Evolutionary conservation across 2,797 vertebrate genomes (phyloP).

Genomic region (Helostoma temminkii): DNA sequence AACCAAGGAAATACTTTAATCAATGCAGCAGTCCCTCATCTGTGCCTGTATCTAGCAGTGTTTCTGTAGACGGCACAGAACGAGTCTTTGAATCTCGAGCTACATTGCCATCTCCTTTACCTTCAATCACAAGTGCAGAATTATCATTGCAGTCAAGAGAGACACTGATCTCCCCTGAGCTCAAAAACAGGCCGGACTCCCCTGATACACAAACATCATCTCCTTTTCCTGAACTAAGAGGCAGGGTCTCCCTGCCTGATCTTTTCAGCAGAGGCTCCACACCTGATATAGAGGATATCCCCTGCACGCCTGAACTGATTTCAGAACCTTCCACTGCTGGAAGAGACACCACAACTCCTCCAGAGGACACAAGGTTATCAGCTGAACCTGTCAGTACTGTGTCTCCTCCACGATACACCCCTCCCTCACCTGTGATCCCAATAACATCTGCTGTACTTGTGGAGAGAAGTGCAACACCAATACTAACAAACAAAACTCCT

Average conservation of each 20-base stretch:
- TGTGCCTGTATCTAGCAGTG: slow-evolving; percentile 26
- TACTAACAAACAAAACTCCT: slow-evolving; percentile 31
- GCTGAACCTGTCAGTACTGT: slow-evolving; percentile 33
- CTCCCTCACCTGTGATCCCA: slow-evolving; percentile 67
- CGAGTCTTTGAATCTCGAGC: slow-evolving; percentile 45
- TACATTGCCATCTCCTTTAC: slow-evolving; percentile 42
- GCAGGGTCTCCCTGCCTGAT: slow-evolving; percentile 76
- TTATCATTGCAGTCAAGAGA: slow-evolving; percentile 45
- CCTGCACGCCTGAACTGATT: slow-evolving; percentile 45
- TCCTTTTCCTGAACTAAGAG: slow-evolving; percentile 61
- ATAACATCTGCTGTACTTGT: slow-evolving; percentile 53
- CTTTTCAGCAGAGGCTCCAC: slow-evolving; percentile 76
- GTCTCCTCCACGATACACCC: slow-evolving; percentile 67
- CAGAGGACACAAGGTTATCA: slow-evolving; percentile 51
- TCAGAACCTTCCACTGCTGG: slow-evolving; percentile 34
- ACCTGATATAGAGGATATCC: slow-evolving; percentile 60
- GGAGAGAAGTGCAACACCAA: slow-evolving; percentile 41
- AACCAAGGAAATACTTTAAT: slow-evolving; percentile 26
- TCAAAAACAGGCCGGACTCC: slow-evolving; percentile 46
- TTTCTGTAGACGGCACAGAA: slow-evolving; percentile 43
- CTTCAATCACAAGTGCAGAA: slow-evolving; percentile 36
- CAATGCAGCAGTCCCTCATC: slow-evolving; percentile 48
- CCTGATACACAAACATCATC: slow-evolving; percentile 59
- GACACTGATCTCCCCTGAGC: slow-evolving; percentile 41
- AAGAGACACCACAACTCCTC: slow-evolving; percentile 34